These are phyloP conservation scores for Zeugodacus cucurbitae DNA, from an alignment of 1,140 invertebrate species.

Conservation along the genomic window DNA sequence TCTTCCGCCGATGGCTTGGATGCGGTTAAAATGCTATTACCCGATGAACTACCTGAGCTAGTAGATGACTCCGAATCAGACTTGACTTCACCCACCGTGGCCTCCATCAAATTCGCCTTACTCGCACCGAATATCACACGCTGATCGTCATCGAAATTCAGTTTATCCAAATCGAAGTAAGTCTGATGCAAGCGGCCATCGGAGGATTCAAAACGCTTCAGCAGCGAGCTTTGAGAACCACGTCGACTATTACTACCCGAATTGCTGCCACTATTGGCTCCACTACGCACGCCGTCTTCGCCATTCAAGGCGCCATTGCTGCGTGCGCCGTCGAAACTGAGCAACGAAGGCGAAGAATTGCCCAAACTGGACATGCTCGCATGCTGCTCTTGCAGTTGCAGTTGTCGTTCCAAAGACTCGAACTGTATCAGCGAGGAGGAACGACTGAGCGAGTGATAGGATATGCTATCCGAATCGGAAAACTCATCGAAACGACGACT, in stretches of 20 bases:
- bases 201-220: conserved; percentile 59
- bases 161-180: conserved; percentile 62
- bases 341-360: conserved; percentile 65
- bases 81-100: conserved; percentile 48
- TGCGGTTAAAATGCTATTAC: conserved; percentile 52
- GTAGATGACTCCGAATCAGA: conserved; percentile 55
- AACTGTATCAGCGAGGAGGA: conserved; percentile 84
- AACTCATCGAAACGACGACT: conserved; percentile 63
- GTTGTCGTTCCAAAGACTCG: conserved; percentile 72
- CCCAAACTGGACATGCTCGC: conserved; percentile 55
- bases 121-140: conserved; percentile 25
- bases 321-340: conserved; percentile 65
- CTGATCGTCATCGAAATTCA: conserved; percentile 52
- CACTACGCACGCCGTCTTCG: conserved; percentile 47
- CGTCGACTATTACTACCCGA: conserved; percentile 54
- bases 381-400: conserved; percentile 59
- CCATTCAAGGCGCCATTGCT: conserved; percentile 50
- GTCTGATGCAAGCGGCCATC: conserved; percentile 62
- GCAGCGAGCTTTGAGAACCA: conserved; percentile 48
- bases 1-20: conserved; percentile 41
- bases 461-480: conserved; percentile 68
- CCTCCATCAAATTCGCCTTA: conserved; percentile 9
- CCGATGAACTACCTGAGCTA: conserved; percentile 48
- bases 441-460: conserved; percentile 71
- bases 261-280: conserved; percentile 54